These are phyloP conservation scores for Sorex fumeus DNA, from an alignment of 2,113 vertebrate genomes.

Conservation along the genomic window DNA sequence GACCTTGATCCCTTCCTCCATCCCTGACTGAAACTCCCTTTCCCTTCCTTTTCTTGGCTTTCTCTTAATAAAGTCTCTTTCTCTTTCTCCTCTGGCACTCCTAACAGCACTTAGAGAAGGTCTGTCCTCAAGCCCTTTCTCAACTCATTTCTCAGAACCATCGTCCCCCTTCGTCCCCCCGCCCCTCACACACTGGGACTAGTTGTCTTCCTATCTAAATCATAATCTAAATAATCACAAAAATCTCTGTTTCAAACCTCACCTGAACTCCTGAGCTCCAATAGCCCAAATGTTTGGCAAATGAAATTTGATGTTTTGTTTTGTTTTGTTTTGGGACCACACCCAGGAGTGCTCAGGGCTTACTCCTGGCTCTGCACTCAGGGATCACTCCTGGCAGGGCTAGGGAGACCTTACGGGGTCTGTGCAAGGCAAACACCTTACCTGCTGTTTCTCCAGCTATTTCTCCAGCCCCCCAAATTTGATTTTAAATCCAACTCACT, in stretches of 20 bases:
- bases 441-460: no score
- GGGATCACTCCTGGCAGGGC: no score
- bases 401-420: no score
- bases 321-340: no score
- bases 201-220: conserved; percentile 46
- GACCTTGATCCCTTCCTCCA: neutral
- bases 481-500: neutral
- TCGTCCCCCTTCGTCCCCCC: neutral
- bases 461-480: neutral
- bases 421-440: no score
- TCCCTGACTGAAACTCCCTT: neutral
- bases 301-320: neutral
- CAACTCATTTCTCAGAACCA: neutral
- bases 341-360: no score
- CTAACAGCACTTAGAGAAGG: neutral
- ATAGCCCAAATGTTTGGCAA: neutral
- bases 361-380: no score
- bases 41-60: neutral
- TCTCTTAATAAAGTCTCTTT: neutral
- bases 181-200: no score
- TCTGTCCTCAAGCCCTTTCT: conserved; percentile 18
- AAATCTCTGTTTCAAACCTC: neutral
- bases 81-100: neutral
- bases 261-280: neutral
- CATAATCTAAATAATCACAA: neutral